Evolutionary conservation across 2,888 invertebrate genomes (phyloP).

Genomic region (Cybosia mesomella): DNA sequence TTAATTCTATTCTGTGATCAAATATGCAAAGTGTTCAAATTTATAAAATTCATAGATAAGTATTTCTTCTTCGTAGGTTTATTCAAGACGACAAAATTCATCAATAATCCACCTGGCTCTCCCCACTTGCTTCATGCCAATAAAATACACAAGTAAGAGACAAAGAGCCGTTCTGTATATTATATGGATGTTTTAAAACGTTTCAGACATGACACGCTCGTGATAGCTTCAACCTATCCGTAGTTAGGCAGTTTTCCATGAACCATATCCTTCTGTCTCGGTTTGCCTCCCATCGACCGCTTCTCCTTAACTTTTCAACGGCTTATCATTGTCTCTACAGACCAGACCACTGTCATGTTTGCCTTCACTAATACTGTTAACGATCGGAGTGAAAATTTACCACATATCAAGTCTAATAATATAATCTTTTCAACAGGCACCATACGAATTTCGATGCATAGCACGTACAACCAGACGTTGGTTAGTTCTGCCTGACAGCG

Average conservation of each 20-base stretch:
- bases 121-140: conserved; percentile 84
- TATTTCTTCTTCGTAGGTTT: conserved; percentile 82
- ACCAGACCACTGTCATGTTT: conserved; percentile 25
- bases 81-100: conserved; percentile 83
- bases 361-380: conserved; percentile 32
- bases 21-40: conserved; percentile 4
- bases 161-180: conserved; percentile 66
- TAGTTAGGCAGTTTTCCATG: conserved; percentile 69
- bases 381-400: conserved; percentile 18
- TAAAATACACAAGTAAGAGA: conserved; percentile 83
- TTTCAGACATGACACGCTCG: conserved; percentile 58
- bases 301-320: conserved; percentile 40
- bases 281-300: conserved; percentile 48
- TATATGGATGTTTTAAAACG: conserved; percentile 61
- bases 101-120: conserved; percentile 80
- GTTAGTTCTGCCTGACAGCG: conserved; percentile 79
- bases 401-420: neutral
- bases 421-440: conserved; percentile 68
- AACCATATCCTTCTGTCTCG: conserved; percentile 43
- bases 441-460: conserved; percentile 82
- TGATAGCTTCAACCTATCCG: conserved; percentile 65
- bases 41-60: conserved; percentile 41
- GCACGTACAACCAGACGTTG: conserved; percentile 82
- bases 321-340: conserved; percentile 41
- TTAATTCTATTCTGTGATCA: conserved; percentile 18